These are phyloP conservation scores for Branchipolynoe longqiensis DNA, from an alignment of 2,888 invertebrate species.

Conservation along the genomic window DNA sequence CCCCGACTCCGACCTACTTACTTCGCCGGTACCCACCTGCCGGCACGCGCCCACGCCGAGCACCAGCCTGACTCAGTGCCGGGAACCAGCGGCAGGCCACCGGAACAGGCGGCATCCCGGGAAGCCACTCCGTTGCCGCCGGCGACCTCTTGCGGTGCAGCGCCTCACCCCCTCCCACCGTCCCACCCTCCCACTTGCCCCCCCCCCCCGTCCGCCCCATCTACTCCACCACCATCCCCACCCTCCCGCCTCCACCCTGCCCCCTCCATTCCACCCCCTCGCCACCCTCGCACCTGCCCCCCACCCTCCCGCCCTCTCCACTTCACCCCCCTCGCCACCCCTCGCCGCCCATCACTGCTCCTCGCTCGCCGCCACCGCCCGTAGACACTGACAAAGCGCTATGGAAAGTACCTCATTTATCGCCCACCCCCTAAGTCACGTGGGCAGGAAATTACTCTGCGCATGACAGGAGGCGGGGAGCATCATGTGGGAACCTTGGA, in stretches of 20 bases:
- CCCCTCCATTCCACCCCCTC: neutral
- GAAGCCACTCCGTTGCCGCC: neutral
- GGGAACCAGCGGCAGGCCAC: neutral
- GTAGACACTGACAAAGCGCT: conserved; percentile 35
- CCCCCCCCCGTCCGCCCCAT: neutral
- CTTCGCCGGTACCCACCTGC: too few relatives aligned
- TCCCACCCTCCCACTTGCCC: neutral
- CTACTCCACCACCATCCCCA: neutral
- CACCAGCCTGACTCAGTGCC: too few relatives aligned
- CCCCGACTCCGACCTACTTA: too few relatives aligned
- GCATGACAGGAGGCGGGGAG: conserved; percentile 43
- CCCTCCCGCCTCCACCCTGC: neutral
- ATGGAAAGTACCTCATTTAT: conserved; percentile 45
- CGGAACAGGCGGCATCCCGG: neutral
- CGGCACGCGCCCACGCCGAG: too few relatives aligned
- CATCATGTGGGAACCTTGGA: conserved; percentile 33
- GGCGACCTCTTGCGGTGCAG: neutral
- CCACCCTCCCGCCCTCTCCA: neutral
- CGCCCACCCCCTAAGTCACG: conserved; percentile 43
- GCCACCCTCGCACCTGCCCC: neutral
- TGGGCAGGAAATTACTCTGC: conserved; percentile 45
- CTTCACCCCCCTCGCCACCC: neutral
- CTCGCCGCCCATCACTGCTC: neutral
- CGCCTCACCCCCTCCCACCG: neutral
- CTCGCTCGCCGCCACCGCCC: neutral